Conservation (phyloP, 2,797 vertebrate genomes). For the Acanthurus tractus region DNA sequence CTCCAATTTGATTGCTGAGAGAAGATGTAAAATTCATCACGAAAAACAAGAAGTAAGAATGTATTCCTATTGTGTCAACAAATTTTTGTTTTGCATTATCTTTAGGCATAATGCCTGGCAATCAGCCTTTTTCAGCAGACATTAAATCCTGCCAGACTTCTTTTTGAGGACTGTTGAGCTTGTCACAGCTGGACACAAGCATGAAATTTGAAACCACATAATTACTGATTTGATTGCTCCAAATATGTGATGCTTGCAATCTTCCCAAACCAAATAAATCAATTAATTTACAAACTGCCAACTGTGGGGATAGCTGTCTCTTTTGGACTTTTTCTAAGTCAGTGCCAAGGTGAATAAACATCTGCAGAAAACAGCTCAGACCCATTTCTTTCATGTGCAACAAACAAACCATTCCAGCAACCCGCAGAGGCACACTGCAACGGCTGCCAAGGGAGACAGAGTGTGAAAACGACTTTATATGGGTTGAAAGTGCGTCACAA, state of each 20-base stretch:
- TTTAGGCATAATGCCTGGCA: slow-evolving; percentile 45
- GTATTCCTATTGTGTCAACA: slow-evolving; percentile 25
- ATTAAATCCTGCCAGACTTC: slow-evolving; percentile 56
- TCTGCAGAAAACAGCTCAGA: slow-evolving; percentile 72
- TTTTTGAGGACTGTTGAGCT: slow-evolving; percentile 53
- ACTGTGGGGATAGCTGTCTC: slow-evolving; percentile 50
- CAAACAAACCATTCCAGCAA: slow-evolving; percentile 74
- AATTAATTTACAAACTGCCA: slow-evolving; percentile 73
- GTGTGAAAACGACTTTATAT: slow-evolving; percentile 72
- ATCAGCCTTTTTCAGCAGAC: slow-evolving; percentile 50
- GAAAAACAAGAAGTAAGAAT: neutral
- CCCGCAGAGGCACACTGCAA: slow-evolving; percentile 59
- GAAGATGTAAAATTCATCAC: slow-evolving; percentile 11
- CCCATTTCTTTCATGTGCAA: slow-evolving; percentile 72
- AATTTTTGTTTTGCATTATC: slow-evolving; percentile 40
- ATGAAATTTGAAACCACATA: slow-evolving; percentile 76
- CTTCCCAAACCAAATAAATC: slow-evolving; percentile 74
- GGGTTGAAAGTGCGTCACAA: slow-evolving; percentile 55
- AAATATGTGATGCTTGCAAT: slow-evolving; percentile 70
- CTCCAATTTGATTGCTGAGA: slow-evolving; percentile 11
- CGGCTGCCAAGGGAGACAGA: slow-evolving; percentile 64
- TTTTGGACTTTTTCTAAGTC: slow-evolving; percentile 59
- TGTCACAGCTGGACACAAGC: slow-evolving; percentile 72
- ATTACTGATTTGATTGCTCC: slow-evolving; percentile 76
- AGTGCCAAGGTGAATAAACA: slow-evolving; percentile 70